Evolutionary conservation across 1,140 invertebrate species (phyloP).

Genomic region (Penaeus japonicus): DNA sequence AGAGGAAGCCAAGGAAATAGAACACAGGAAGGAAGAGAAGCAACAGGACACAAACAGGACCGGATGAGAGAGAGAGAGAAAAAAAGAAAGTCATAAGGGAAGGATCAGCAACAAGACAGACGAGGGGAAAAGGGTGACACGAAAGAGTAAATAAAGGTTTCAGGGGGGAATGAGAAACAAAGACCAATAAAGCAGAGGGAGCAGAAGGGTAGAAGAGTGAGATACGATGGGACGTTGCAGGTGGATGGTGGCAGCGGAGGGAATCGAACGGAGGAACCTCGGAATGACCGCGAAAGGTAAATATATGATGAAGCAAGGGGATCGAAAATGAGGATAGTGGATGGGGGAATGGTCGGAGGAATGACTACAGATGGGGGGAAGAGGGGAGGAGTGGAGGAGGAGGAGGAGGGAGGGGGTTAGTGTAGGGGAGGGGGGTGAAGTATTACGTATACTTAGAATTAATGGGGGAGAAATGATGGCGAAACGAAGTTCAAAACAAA

Average conservation of each 20-base stretch:
- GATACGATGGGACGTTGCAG: neutral
- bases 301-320: too few relatives aligned
- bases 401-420: too few relatives aligned
- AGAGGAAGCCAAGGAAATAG: too few relatives aligned
- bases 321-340: too few relatives aligned
- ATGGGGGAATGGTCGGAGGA: too few relatives aligned
- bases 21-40: too few relatives aligned
- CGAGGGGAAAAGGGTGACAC: neutral
- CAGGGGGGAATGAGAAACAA: neutral
- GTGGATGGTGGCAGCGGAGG: neutral
- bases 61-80: too few relatives aligned
- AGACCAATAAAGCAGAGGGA: neutral
- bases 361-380: neutral
- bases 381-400: neutral
- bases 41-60: too few relatives aligned
- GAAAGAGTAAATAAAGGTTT: neutral
- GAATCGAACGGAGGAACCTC: too few relatives aligned
- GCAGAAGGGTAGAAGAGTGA: neutral
- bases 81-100: too few relatives aligned
- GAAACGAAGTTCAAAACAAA: neutral
- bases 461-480: neutral
- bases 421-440: neutral
- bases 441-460: neutral
- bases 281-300: too few relatives aligned
- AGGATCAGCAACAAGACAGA: neutral